These are phyloP conservation scores for Hirtodrosophila alboralis DNA, from an alignment of 2,888 invertebrate genomes.

Conservation along the genomic window DNA sequence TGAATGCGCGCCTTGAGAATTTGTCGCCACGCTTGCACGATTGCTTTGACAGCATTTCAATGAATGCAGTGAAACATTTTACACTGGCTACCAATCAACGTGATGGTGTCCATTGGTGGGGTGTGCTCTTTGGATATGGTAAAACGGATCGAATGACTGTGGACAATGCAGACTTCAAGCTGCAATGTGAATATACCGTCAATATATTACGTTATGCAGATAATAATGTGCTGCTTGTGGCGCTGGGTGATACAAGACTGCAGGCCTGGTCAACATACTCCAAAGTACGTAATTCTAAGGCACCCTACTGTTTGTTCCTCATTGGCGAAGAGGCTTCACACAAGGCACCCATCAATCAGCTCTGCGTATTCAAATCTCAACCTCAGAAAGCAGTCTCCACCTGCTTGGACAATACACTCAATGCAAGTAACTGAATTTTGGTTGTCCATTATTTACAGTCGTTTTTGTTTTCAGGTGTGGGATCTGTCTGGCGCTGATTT, in stretches of 20 bases:
- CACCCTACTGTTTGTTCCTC: constrained; percentile 79
- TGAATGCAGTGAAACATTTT: constrained; percentile 66
- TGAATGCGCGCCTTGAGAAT: constrained; percentile 78
- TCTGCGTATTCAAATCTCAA: constrained; percentile 71
- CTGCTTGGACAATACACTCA: constrained; percentile 77
- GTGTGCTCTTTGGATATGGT: constrained; percentile 81
- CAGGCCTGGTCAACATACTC: constrained; percentile 83
- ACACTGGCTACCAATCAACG: constrained; percentile 81
- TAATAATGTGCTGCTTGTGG: constrained; percentile 78
- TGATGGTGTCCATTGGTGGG: constrained; percentile 80
- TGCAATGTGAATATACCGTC: constrained; percentile 73
- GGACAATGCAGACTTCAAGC: constrained; percentile 70
- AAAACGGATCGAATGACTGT: constrained; percentile 56
- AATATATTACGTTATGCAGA: constrained; percentile 78
- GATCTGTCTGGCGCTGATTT: constrained; percentile 81
- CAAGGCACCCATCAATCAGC: constrained; percentile 75
- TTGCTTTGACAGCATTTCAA: constrained; percentile 80
- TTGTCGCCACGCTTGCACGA: constrained; percentile 74
- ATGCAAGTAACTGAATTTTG: constrained; percentile 55
- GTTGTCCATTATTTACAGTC: neutral
- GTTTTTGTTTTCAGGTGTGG: constrained; percentile 78
- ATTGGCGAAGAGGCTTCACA: constrained; percentile 80
- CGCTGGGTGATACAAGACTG: constrained; percentile 75
- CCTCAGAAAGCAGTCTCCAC: constrained; percentile 74
- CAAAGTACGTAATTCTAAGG: constrained; percentile 62